These are phyloP conservation scores for Megalops cyprinoides DNA, from an alignment of 2,797 vertebrate genomes.

Conservation along the genomic window DNA sequence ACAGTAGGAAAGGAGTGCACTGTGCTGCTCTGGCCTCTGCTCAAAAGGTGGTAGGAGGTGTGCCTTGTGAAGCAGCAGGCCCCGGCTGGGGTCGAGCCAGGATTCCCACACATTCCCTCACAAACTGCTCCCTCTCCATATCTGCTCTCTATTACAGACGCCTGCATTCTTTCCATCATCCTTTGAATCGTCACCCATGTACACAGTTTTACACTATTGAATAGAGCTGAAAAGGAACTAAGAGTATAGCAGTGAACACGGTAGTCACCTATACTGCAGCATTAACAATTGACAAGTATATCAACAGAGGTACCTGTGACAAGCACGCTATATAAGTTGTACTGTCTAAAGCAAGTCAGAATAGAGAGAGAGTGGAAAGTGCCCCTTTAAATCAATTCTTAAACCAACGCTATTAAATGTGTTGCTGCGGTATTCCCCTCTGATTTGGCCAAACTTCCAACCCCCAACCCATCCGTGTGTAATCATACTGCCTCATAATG, in stretches of 20 bases:
- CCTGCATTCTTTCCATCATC: not conserved
- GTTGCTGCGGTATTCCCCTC: not conserved
- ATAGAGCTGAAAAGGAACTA: not conserved
- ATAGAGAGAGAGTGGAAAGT: no score
- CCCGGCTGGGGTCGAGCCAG: not conserved
- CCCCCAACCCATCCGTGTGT: not conserved
- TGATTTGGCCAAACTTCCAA: not conserved
- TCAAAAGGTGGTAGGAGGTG: not conserved
- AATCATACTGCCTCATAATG: not conserved
- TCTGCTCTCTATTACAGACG: not conserved
- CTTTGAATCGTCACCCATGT: not conserved
- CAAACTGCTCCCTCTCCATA: not conserved
- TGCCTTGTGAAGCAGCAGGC: not conserved
- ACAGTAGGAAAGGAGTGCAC: not conserved
- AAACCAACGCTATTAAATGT: not conserved
- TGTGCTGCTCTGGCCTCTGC: not conserved
- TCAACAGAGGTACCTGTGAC: not conserved
- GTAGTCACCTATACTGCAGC: not conserved
- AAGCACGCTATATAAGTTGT: not conserved
- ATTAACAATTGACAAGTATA: not conserved
- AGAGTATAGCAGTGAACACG: not conserved
- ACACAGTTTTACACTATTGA: not conserved
- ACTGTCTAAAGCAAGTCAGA: not conserved
- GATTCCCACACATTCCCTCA: not conserved
- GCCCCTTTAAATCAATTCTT: not conserved